phyloP scores from a whole-genome alignment of 1,140 invertebrate genomes.

The Camponotus floridanus region DNA sequence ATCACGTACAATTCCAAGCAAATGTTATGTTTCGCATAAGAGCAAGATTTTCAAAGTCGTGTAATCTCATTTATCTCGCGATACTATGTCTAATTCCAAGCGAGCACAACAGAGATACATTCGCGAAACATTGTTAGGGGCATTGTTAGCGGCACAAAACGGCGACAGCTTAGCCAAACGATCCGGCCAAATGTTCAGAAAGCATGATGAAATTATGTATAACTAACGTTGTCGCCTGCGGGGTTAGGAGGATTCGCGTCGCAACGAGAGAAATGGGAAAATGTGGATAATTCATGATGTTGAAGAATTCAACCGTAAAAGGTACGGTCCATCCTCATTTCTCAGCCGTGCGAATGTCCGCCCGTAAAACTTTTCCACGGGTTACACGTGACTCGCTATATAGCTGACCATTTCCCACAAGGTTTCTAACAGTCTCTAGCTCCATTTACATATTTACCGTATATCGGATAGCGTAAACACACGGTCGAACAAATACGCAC shows the following conservation, averaged over 20 bases:
- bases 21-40: background rate
- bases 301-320: conserved; percentile 57
- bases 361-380: conserved; percentile 61
- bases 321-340: conserved; percentile 46
- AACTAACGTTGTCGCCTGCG: conserved; percentile 25
- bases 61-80: background rate
- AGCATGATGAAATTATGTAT: conserved; percentile 52
- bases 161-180: conserved; percentile 31
- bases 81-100: background rate
- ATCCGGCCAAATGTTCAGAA: conserved; percentile 46
- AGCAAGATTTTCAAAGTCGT: background rate
- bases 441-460: conserved; percentile 18
- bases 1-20: background rate
- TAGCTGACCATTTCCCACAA: background rate
- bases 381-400: conserved; percentile 2
- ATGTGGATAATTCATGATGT: conserved; percentile 38
- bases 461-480: conserved; percentile 3
- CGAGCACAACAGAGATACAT: conserved; percentile 34
- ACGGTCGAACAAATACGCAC: conserved; percentile 30
- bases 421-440: background rate
- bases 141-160: conserved; percentile 35
- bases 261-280: background rate
- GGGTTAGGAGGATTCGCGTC: background rate
- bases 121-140: conserved; percentile 37
- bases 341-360: conserved; percentile 36